phyloP scores from a whole-genome alignment of 2,888 invertebrate species.

The Drosophila fungiperda region DNA sequence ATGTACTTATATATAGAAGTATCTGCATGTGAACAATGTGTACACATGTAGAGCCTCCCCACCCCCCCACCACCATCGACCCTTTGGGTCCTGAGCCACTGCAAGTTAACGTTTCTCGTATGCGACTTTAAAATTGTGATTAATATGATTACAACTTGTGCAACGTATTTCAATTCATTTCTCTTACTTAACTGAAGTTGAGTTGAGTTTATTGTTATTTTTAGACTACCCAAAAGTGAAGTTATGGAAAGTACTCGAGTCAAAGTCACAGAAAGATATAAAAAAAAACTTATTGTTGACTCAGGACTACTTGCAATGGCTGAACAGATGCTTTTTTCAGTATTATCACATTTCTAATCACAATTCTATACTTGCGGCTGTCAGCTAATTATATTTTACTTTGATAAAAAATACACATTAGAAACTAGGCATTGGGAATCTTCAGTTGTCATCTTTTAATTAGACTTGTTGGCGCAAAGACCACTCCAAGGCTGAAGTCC shows the following conservation, averaged over 20 bases:
- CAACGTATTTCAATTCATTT: not conserved
- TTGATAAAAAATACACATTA: conserved; percentile 2
- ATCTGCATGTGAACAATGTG: conserved; percentile 12
- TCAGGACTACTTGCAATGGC: not conserved
- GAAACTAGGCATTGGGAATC: conserved; percentile 21
- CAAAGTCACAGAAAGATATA: not conserved
- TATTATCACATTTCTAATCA: conserved; percentile 7
- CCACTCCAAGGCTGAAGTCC: conserved; percentile 13
- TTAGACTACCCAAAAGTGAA: not conserved
- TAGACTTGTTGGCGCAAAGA: conserved; percentile 25
- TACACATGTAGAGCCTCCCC: not conserved
- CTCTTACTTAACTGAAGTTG: not conserved
- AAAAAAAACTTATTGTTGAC: not conserved
- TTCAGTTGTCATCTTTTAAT: conserved; percentile 60
- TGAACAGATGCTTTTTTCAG: not conserved
- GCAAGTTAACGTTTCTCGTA: conserved; percentile 9
- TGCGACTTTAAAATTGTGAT: not conserved
- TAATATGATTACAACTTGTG: not conserved
- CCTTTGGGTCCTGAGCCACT: conserved; percentile 10
- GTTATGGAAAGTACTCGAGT: not conserved
- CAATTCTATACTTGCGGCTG: conserved; percentile 40
- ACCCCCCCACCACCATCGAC: not conserved
- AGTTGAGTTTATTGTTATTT: not conserved
- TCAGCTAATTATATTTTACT: conserved; percentile 62
- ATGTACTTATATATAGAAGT: conserved; percentile 11